Base-by-base conservation (phyloP, 1,140 invertebrate species). In the Aphis gossypii region DNA sequence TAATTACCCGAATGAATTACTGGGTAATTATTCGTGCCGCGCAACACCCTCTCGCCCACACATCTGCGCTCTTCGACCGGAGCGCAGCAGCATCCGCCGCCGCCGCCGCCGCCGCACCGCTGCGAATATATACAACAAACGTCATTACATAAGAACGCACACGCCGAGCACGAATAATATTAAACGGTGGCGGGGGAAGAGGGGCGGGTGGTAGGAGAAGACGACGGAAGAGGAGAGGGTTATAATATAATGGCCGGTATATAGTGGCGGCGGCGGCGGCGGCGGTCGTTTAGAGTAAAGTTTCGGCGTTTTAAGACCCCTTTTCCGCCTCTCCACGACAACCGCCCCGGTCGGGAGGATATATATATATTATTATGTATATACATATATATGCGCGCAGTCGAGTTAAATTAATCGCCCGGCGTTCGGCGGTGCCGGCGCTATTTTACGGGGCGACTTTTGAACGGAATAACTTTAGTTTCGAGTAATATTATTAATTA, bases 201-300 rank as follows among this genome's bases (percentile, higher is more conserved):
- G 46, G 11, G 5, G 46, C 46, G 41, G 44, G 9, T 25, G 25
- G 90, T 30, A 41, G 14, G 56, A 18, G 38, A 60, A 56, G 46
- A 88, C 86, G 46, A 51, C 46, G n/a, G 0, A 38, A 68, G 25
- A 68, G 44, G 90, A 25, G 51, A 54, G 68, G 76, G 91, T 93
- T 48, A 84, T 84, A 54, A 68, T 35, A 68, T 90, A 68, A 54
- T 54, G 91, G 91, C 90, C 76, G 90, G 90, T 48, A 51, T 48
- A 48, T 46, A 41, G 60, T 35, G 76, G 91, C 56, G 54, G 88
- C 41, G 88, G 91, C 56, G 54, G 88, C 41, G 88, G 48, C 9
- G 89, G 90, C 82, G 91, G 91, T 93, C 91, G 91, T 93, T 93
- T 93, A 54, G 91, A 84, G 91, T 54, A 93, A 93, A 93, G 91